Percentiles rank a stretch among this genome's conserved stretches.
Conservation (phyloP, 2,797 vertebrate species). For the Eulemur rubriventer region DNA sequence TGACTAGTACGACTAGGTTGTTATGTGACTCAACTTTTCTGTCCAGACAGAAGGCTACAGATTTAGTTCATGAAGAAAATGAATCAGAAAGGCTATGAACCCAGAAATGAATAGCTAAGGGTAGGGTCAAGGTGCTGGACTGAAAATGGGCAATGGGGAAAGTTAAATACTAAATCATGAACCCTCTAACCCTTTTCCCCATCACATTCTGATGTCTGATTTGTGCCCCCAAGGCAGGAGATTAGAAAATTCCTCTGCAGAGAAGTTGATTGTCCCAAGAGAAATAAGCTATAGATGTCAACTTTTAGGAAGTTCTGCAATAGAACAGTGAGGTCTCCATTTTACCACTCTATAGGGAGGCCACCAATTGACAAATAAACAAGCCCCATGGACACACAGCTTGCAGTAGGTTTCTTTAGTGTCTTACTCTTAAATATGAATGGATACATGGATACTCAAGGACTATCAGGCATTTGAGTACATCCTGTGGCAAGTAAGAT, state of each 20-base stretch:
- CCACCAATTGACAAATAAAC: background rate
- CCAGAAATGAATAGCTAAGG: background rate
- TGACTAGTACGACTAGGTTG: background rate
- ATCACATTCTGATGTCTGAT: background rate
- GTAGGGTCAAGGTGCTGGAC: background rate
- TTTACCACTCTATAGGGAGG: background rate
- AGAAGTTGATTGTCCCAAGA: background rate
- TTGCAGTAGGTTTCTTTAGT: background rate
- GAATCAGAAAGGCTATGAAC: background rate
- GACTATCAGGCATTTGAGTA: background rate
- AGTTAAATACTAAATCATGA: background rate
- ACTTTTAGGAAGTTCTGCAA: background rate
- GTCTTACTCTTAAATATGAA: background rate
- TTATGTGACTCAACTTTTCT: background rate
- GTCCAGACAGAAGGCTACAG: background rate
- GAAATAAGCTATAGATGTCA: background rate
- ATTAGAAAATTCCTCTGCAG: background rate
- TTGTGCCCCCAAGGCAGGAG: background rate
- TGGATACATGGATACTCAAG: background rate
- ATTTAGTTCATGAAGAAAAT: constrained; percentile 27
- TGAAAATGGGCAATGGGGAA: background rate
- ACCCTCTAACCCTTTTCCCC: background rate
- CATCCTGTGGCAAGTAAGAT: background rate
- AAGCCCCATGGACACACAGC: background rate
- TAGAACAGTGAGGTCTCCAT: background rate